Evolutionary conservation across 2,888 invertebrate genomes (phyloP).

Genomic region (Philereme vetulata): DNA sequence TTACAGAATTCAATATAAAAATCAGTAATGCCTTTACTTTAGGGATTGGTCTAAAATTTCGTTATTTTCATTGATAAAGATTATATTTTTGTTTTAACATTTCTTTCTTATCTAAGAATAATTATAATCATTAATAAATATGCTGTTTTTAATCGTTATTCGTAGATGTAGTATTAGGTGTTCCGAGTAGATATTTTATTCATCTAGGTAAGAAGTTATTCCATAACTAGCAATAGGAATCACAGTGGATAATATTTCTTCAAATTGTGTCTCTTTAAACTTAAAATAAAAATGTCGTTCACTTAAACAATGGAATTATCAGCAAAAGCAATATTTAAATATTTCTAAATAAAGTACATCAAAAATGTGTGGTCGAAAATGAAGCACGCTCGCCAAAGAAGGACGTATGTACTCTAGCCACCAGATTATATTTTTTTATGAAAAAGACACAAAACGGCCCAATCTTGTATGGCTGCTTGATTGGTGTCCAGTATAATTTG

Average conservation of each 20-base stretch:
- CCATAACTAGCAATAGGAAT: constrained; percentile 32
- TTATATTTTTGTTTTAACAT: background rate
- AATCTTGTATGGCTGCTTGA: constrained; percentile 66
- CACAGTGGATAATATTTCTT: constrained; percentile 42
- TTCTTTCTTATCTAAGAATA: background rate
- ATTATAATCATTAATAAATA: background rate
- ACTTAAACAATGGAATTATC: too few relatives aligned
- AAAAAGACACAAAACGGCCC: constrained; percentile 30
- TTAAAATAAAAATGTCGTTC: too few relatives aligned
- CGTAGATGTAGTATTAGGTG: constrained; percentile 6
- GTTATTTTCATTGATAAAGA: background rate
- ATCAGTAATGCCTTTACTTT: too few relatives aligned
- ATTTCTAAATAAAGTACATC: too few relatives aligned
- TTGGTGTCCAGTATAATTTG: constrained; percentile 37
- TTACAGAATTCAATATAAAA: too few relatives aligned
- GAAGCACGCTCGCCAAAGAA: too few relatives aligned
- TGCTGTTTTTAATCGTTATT: background rate
- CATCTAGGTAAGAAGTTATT: background rate
- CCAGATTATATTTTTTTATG: background rate
- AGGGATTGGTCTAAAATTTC: too few relatives aligned
- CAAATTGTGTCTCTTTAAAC: constrained; percentile 36
- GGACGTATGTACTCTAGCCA: too few relatives aligned
- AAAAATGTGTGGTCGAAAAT: too few relatives aligned
- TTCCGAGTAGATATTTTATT: constrained; percentile 15
- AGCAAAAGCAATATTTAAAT: too few relatives aligned